Conservation (phyloP, 2,888 invertebrate genomes). For the Teleogryllus oceanicus region DNA sequence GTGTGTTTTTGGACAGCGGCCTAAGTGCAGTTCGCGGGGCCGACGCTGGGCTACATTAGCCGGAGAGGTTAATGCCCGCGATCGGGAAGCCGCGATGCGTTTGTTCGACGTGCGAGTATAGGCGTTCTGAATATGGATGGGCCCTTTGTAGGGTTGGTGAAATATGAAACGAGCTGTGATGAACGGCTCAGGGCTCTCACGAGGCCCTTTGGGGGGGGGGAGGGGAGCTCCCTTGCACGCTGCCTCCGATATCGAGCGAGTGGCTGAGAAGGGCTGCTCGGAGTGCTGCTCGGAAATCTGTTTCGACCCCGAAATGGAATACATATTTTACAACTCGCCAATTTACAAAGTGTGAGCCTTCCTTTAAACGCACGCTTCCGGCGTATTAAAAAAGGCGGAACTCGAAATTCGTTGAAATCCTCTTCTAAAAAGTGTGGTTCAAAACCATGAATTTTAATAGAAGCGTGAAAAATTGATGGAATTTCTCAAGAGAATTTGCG, state of each 20-base stretch:
- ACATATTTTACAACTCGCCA: neutral
- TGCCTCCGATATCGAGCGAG: no score
- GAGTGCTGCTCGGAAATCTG: neutral
- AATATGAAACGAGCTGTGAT: neutral
- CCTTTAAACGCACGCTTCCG: neutral
- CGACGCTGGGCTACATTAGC: neutral
- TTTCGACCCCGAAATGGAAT: neutral
- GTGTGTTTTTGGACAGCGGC: conserved; percentile 1
- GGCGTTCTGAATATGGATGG: neutral
- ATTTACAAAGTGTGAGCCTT: neutral
- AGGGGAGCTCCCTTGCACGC: no score
- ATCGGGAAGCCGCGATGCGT: neutral
- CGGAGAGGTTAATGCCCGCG: neutral
- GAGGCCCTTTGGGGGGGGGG: neutral
- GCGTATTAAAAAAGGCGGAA: neutral
- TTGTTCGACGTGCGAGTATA: neutral
- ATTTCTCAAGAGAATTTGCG: neutral
- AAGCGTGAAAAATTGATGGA: neutral
- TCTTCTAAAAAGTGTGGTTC: neutral
- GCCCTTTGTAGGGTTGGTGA: neutral
- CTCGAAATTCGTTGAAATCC: neutral
- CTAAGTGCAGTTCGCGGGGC: neutral
- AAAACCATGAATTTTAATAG: no score
- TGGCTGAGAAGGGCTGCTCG: no score
- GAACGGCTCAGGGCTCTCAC: neutral